Base-by-base conservation (phyloP, 2,888 invertebrate genomes). In the Deroplatys truncata region DNA sequence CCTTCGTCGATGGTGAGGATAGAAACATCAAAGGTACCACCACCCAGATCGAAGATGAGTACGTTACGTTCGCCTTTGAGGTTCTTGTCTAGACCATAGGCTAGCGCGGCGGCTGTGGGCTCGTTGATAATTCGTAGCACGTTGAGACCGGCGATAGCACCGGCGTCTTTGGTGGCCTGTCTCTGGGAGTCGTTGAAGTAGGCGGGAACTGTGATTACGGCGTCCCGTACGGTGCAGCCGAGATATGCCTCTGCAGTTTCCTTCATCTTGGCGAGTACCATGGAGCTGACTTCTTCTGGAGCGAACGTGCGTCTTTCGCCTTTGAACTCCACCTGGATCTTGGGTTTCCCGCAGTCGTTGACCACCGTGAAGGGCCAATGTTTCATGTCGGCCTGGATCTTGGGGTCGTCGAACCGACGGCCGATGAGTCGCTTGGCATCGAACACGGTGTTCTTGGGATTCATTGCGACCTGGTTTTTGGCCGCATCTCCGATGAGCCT, bases 21-120 rank as follows among this genome's bases (percentile, higher is more conserved):
- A 90, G 98, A 98, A 72, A 98, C 98, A 94, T 99, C 98, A 93
- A 99, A 98, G 91, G 98, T 98, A 92, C 98, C 99, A 93, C 99
- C 98, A 89, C 97, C 97, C 90, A 97, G 94, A 93, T 97, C 97
- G 93, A 97, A 97, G 92, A 97, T 97, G 89, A 97, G 95, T 90
- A 97, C 97, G 92, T 97, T 97, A 84, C 97, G 95, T 94, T 97
- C 97, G 91, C 97, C 96, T 92, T 95, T 90, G n/a, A 89, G 88
- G 88, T 89, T 95, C 93, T 97, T 97, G 92, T 97, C 97, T 86
- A 97, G 93, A 15, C 98, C 98, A 92, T 98, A 98, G 90, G 98
- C 97, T 90, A 98, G 94, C 84, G 98, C 98, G 29, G 98, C 98
- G 0, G 97, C 97, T 4, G 98, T 98, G 15, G 98, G 98, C 93